Percentiles rank a stretch among this genome's conserved stretches.
phyloP scores from a whole-genome alignment of 2,888 invertebrate species.

The Lobophora halterata region DNA sequence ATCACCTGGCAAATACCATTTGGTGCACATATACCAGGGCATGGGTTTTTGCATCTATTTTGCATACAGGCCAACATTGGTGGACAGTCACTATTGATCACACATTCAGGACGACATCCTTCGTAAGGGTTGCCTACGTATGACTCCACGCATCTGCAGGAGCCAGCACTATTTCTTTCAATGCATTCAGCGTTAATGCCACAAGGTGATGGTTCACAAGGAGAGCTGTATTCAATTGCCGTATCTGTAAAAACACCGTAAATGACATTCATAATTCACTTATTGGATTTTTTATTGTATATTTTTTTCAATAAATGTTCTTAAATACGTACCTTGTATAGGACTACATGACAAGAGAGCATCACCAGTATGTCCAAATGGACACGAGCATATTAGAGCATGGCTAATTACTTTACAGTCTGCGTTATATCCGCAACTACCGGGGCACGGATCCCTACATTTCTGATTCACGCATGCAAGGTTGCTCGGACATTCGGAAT shows the following conservation, averaged over 20 bases:
- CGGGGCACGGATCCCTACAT: slow-evolving; percentile 86
- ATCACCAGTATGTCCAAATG: slow-evolving; percentile 83
- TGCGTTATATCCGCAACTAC: slow-evolving; percentile 85
- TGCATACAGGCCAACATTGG: slow-evolving; percentile 87
- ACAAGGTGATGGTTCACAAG: slow-evolving; percentile 86
- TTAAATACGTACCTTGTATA: slow-evolving; percentile 53
- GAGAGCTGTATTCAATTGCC: slow-evolving; percentile 69
- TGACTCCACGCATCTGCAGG: slow-evolving; percentile 84
- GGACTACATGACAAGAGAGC: slow-evolving; percentile 78
- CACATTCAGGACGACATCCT: slow-evolving; percentile 91
- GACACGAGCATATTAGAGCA: slow-evolving; percentile 84
- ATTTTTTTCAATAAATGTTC: not conserved
- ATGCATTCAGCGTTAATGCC: slow-evolving; percentile 83
- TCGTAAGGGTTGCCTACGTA: slow-evolving; percentile 75
- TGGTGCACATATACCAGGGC: slow-evolving; percentile 86
- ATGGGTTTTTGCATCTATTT: slow-evolving; percentile 89
- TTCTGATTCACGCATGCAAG: slow-evolving; percentile 85
- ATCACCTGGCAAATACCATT: slow-evolving; percentile 88
- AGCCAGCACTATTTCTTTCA: slow-evolving; percentile 83
- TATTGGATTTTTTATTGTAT: no score
- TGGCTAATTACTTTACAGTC: slow-evolving; percentile 88
- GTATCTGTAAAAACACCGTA: slow-evolving; percentile 61
- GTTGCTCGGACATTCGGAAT: slow-evolving; percentile 84
- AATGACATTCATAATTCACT: no score
- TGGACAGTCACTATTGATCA: slow-evolving; percentile 89